phyloP scores from a whole-genome alignment of 53 echinoderm and acorn worm genomes.

The Echinarachnius parma region DNA sequence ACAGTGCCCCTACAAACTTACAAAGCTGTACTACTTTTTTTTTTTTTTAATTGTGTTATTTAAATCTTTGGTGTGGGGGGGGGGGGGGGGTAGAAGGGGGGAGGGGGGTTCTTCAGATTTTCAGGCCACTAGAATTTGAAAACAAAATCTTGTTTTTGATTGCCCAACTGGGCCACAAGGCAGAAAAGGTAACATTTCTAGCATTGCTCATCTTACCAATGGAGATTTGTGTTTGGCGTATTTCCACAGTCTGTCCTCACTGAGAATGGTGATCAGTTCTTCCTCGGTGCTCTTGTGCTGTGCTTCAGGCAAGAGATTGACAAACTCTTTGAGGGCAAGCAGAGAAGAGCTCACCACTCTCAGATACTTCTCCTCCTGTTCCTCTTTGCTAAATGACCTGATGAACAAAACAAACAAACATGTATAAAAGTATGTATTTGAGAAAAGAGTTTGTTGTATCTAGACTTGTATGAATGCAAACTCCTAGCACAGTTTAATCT shows the following conservation, averaged over 20 bases:
- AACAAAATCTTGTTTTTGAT: too few species aligned
- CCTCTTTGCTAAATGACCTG: slow-evolving; percentile 79
- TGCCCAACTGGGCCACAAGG: neutral
- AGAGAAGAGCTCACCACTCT: slow-evolving; percentile 71
- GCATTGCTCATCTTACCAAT: slow-evolving; percentile 42
- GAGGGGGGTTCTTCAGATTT: neutral
- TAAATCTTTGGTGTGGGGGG: too few species aligned
- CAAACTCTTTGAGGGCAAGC: slow-evolving; percentile 62
- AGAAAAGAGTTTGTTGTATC: too few species aligned
- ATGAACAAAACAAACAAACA: too few species aligned
- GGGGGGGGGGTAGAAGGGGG: too few species aligned
- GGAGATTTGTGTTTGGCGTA: slow-evolving; percentile 71
- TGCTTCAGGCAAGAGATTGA: slow-evolving; percentile 57
- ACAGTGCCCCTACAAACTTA: slow-evolving; percentile 58
- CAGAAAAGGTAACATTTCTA: neutral
- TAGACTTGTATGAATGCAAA: too few species aligned
- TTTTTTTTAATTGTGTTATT: too few species aligned
- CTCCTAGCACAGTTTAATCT: too few species aligned
- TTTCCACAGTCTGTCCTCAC: slow-evolving; percentile 84
- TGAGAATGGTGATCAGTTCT: slow-evolving; percentile 51
- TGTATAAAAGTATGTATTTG: too few species aligned
- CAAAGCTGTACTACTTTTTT: too few species aligned
- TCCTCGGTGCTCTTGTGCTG: slow-evolving; percentile 13
- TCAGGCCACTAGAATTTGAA: neutral
- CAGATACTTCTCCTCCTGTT: slow-evolving; percentile 72